Evolutionary conservation across 2,797 vertebrate genomes (phyloP), one percentile per base, ranked within the genome.

Genomic region (Artibeus lituratus): DNA sequence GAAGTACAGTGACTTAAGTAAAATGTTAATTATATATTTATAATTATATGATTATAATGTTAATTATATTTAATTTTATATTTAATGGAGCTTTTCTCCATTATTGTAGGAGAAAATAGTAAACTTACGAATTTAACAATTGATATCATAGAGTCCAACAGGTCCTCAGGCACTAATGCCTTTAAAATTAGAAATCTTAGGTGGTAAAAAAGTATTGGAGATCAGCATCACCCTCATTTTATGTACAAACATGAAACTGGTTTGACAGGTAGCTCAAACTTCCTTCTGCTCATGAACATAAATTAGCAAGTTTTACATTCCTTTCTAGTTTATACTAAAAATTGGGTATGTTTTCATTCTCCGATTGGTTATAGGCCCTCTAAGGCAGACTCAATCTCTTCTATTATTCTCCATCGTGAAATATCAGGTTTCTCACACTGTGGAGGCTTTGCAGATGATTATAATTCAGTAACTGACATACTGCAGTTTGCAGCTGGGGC

Each of bases 261-360:
- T 80, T 82, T 35, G 84, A 62, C 37, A 62, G n/a, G 22, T 62
- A 81, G 24, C 5, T 88, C 65, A 55, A 76, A 53, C 39, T 84
- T 59, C 73, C 55, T 93, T 86, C 26, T 82, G 51, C 29, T 21
- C 7, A 26, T 62, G 14, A 82, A 32, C 22, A 7, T 53, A 73
- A 55, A 5, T 91, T 89, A 92, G 72, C 24, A 91, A 47, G 4
- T 76, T 81, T 69, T 69, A 22, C 24, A 57, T 53, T 88, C 53
- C 24, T 72, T 77, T 67, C 55, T 89, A 49, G 74, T 88, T 93
- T 89, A 67, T 62, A 26, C 77, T 82, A 89, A 94, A 70, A 72
- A 70, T 59, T 72, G 9, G 8, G 35, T 72, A n/a, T 53, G 59
- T 49, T 85, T 96, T 90, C 86, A 37, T 84, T 94, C 32, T 80